phyloP scores from a whole-genome alignment of 2,888 invertebrate genomes.

The Chironomus riparius region DNA sequence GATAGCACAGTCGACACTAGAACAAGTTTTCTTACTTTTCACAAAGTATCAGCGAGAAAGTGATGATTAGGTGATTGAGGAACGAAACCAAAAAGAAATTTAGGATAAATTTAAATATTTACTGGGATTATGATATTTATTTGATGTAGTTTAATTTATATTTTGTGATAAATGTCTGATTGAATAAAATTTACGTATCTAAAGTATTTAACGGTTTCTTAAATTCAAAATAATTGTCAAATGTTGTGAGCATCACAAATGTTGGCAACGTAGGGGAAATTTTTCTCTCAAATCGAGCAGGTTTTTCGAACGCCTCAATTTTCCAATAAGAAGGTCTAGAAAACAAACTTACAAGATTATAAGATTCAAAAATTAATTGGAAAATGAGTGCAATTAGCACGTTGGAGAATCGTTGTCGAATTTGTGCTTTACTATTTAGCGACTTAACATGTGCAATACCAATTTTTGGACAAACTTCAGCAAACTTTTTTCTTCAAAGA shows the following conservation, averaged over 20 bases:
- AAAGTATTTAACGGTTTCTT: too few species aligned
- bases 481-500: conserved; percentile 11
- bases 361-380: not conserved
- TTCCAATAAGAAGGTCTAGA: not conserved
- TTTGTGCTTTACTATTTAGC: conserved; percentile 8
- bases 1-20: conserved; percentile 69
- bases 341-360: too few species aligned
- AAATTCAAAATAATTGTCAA: too few species aligned
- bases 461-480: conserved; percentile 14
- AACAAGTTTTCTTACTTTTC: conserved; percentile 66
- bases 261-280: too few species aligned
- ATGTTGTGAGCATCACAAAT: too few species aligned
- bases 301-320: not conserved
- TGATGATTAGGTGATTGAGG: not conserved
- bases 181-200: too few species aligned
- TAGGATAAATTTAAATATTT: too few species aligned
- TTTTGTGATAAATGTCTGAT: too few species aligned
- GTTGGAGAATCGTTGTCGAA: conserved; percentile 14
- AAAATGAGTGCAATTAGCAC: conserved; percentile 13
- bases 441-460: conserved; percentile 17
- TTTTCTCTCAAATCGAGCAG: too few species aligned
- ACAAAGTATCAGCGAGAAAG: conserved; percentile 46
- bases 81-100: too few species aligned
- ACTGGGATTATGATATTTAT: too few species aligned
- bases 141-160: too few species aligned